These are phyloP conservation scores for Sandelia bainsii DNA, from an alignment of 2,797 vertebrate genomes.

Conservation along the genomic window DNA sequence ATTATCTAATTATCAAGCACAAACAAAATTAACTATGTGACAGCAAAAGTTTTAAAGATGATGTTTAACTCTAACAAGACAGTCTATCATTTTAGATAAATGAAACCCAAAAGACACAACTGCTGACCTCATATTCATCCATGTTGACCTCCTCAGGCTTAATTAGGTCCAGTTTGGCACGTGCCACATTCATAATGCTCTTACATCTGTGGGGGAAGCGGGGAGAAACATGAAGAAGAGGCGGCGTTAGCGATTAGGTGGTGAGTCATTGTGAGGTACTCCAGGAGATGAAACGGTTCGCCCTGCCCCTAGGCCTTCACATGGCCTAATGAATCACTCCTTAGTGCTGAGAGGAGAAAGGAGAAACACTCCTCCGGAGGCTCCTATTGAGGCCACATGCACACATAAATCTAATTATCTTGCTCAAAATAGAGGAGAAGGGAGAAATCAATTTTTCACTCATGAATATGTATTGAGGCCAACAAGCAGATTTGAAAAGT, in stretches of 20 bases:
- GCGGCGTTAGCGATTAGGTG: conserved; percentile 47
- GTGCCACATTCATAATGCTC: conserved; percentile 98
- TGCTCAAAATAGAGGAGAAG: conserved; percentile 81
- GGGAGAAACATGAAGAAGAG: conserved; percentile 39
- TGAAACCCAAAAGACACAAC: conserved; percentile 8
- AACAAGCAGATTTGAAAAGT: conserved; percentile 70
- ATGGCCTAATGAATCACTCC: conserved; percentile 81
- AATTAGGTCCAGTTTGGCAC: conserved; percentile 96
- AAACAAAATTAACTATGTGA: not conserved
- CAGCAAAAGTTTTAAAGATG: not conserved
- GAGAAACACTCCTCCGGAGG: conserved; percentile 81
- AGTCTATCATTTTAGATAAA: conserved; percentile 8
- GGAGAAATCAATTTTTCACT: conserved; percentile 82
- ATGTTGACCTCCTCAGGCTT: conserved; percentile 97
- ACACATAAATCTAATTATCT: conserved; percentile 84
- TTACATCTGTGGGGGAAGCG: conserved; percentile 87
- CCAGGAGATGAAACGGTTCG: conserved; percentile 69
- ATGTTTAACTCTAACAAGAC: not conserved
- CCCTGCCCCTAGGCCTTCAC: conserved; percentile 70
- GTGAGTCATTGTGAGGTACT: conserved; percentile 74
- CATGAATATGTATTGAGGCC: conserved; percentile 79
- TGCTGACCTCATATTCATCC: conserved; percentile 95
- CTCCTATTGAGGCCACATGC: conserved; percentile 77
- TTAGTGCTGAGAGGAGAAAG: conserved; percentile 82
- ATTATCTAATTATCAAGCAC: not conserved